Percentiles rank a stretch among this genome's conserved stretches.
Conservation (phyloP, 2,888 invertebrate species). For the Lithophane ornitopus region DNA sequence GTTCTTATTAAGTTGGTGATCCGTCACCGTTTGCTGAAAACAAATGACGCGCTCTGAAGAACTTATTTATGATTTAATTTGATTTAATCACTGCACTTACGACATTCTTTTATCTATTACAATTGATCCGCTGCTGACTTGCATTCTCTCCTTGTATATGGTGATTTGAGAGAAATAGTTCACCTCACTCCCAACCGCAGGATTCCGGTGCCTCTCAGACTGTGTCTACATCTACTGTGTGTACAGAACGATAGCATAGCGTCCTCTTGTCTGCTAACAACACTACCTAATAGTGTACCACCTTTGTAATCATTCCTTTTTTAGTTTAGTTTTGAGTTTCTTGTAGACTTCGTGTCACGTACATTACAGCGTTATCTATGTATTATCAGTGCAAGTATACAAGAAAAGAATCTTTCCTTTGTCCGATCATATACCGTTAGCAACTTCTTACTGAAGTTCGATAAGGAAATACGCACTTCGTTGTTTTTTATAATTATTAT, state of each 20-base stretch:
- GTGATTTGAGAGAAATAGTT: background rate
- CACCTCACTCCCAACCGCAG: too few species aligned
- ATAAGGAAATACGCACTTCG: conserved; percentile 9
- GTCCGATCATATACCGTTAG: background rate
- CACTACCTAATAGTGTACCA: background rate
- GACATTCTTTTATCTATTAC: background rate
- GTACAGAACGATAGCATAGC: background rate
- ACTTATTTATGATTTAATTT: background rate
- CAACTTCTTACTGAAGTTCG: background rate
- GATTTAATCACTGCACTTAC: background rate
- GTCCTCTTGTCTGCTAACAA: background rate
- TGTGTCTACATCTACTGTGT: too few species aligned
- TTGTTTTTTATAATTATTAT: conserved; percentile 4
- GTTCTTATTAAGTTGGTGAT: background rate
- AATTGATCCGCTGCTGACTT: too few species aligned
- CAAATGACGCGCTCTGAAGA: background rate
- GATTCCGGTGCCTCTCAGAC: background rate
- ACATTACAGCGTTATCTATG: conserved; percentile 7
- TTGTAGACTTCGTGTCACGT: background rate
- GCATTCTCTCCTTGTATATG: background rate
- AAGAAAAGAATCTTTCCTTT: background rate
- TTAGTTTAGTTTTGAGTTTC: too few species aligned
- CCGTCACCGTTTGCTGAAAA: background rate
- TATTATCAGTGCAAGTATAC: background rate
- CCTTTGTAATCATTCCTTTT: background rate